Evolutionary conservation across 2,797 vertebrate species (phyloP).

Genomic region (Sebastes trivittatus): DNA sequence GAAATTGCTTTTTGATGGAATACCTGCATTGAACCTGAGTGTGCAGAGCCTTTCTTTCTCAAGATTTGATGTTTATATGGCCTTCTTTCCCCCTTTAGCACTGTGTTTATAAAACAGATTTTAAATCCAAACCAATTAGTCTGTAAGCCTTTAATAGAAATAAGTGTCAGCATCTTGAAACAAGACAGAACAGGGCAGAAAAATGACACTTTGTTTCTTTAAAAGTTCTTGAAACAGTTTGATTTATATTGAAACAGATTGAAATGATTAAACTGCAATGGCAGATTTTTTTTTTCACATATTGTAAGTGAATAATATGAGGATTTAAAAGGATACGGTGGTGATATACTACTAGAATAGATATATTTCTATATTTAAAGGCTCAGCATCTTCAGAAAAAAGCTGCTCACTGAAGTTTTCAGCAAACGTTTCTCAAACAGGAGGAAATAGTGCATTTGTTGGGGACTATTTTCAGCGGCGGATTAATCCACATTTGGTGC

Average conservation of each 20-base stretch:
- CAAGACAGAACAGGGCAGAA: not conserved
- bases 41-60: not conserved
- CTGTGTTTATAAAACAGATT: not conserved
- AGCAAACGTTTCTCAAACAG: not conserved
- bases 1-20: not conserved
- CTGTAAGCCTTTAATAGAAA: not conserved
- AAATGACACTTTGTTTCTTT: not conserved
- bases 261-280: not conserved
- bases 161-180: not conserved
- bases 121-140: not conserved
- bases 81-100: not conserved
- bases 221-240: not conserved
- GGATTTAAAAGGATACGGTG: not conserved
- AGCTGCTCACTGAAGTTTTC: not conserved
- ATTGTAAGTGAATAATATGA: not conserved
- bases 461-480: not conserved
- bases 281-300: not conserved
- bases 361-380: not conserved
- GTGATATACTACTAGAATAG: not conserved
- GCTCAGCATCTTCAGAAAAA: not conserved
- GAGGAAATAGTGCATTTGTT: not conserved
- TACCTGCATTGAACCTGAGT: not conserved
- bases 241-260: not conserved
- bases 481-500: not conserved
- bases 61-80: not conserved